Evolutionary conservation across 1,140 invertebrate species (phyloP).

Genomic region (Trichoplusia ni): DNA sequence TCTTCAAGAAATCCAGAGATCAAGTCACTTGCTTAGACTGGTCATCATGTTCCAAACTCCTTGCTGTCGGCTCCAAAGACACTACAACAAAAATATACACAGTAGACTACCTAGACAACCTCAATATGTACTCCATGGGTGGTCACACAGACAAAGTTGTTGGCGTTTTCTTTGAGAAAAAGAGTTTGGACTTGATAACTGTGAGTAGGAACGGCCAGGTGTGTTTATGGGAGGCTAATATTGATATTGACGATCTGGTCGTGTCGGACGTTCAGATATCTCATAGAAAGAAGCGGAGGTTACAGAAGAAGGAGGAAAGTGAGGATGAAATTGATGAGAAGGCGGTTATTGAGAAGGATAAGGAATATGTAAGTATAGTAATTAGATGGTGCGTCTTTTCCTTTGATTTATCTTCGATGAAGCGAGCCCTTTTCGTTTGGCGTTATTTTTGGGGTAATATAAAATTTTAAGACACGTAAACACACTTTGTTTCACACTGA

Average conservation of each 20-base stretch:
- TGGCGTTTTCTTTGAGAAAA: constrained; percentile 93
- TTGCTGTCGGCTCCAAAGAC: constrained; percentile 94
- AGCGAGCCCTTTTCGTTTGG: no score
- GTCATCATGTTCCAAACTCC: constrained; percentile 94
- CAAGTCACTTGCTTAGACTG: constrained; percentile 94
- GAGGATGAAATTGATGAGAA: constrained; percentile 85
- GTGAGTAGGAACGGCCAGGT: constrained; percentile 88
- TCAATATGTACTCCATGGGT: constrained; percentile 87
- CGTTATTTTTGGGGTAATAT: no score
- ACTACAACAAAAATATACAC: constrained; percentile 91
- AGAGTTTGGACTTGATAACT: constrained; percentile 91
- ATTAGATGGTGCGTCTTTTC: no score
- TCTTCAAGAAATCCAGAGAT: constrained; percentile 90
- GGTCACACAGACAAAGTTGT: constrained; percentile 92
- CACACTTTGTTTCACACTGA: background rate
- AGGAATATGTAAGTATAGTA: constrained; percentile 68
- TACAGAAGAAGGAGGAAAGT: constrained; percentile 70
- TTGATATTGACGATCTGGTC: constrained; percentile 86
- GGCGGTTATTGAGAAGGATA: constrained; percentile 76
- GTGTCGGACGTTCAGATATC: constrained; percentile 72
- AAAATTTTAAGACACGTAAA: no score
- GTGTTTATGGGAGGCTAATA: constrained; percentile 94
- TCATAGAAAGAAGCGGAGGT: constrained; percentile 70
- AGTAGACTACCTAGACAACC: constrained; percentile 88
- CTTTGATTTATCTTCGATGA: no score